phyloP scores from a whole-genome alignment of 2,888 invertebrate genomes.

The Lasius platythorax region DNA sequence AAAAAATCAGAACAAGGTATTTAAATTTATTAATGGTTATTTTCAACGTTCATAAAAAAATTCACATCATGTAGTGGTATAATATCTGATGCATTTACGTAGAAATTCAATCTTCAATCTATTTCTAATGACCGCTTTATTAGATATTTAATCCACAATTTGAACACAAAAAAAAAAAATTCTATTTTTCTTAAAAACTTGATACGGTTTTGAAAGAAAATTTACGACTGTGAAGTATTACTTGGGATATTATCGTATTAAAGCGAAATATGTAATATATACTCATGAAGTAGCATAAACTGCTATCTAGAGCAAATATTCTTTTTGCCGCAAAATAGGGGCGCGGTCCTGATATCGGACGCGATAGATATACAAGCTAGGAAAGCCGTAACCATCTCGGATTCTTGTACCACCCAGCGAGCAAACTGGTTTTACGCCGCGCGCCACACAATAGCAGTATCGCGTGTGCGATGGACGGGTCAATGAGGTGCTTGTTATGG shows the following conservation, averaged over 20 bases:
- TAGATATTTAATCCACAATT: too few species aligned
- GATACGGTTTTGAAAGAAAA: not conserved
- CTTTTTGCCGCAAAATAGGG: slow-evolving; percentile 27
- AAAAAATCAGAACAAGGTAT: not conserved
- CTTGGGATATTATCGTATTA: not conserved
- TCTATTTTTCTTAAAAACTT: not conserved
- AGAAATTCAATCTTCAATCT: too few species aligned
- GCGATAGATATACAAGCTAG: slow-evolving; percentile 58
- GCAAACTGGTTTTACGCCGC: slow-evolving; percentile 80
- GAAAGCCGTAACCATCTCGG: slow-evolving; percentile 72
- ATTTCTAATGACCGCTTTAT: too few species aligned
- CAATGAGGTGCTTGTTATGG: slow-evolving; percentile 85
- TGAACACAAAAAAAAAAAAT: too few species aligned
- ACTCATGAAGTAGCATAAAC: not conserved
- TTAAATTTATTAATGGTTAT: too few species aligned
- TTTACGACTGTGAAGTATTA: not conserved
- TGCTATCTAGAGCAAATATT: slow-evolving; percentile 46
- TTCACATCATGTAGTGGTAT: too few species aligned
- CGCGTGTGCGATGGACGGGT: slow-evolving; percentile 80
- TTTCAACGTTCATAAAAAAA: too few species aligned
- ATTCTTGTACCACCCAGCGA: slow-evolving; percentile 80
- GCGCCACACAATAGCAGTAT: slow-evolving; percentile 80
- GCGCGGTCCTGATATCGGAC: slow-evolving; percentile 48
- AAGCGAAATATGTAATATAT: slow-evolving; percentile 6
- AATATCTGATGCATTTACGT: too few species aligned